Conservation (phyloP, 2,888 invertebrate species). For the Eurois occulta region DNA sequence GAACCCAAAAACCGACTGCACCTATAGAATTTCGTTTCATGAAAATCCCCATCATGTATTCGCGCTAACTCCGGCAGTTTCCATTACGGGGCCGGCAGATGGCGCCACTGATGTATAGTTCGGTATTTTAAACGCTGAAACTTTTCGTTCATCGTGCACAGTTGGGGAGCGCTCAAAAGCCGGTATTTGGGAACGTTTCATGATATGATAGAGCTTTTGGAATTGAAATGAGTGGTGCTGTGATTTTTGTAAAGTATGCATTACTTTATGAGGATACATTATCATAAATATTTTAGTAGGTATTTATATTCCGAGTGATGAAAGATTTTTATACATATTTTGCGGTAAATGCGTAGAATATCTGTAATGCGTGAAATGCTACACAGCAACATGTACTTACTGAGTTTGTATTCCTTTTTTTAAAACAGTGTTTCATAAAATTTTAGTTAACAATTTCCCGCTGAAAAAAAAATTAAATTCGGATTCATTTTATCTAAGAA, state of each 20-base stretch:
- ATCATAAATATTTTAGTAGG: neutral
- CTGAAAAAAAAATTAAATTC: neutral
- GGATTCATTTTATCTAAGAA: neutral
- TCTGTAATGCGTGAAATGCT: neutral
- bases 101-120: constrained; percentile 65
- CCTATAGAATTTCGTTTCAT: constrained; percentile 39
- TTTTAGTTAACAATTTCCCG: neutral
- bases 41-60: constrained; percentile 52
- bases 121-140: constrained; percentile 57
- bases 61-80: constrained; percentile 64
- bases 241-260: constrained; percentile 28
- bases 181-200: constrained; percentile 36
- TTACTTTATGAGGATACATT: constrained; percentile 7
- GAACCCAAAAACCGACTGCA: constrained; percentile 14
- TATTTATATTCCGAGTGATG: neutral
- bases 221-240: constrained; percentile 36
- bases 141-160: constrained; percentile 51
- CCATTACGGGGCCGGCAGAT: constrained; percentile 68
- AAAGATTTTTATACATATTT: neutral
- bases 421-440: neutral
- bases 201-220: constrained; percentile 49
- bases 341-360: neutral
- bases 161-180: constrained; percentile 42
- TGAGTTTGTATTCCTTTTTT: neutral
- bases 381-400: neutral